A percentile compares a stretch with the other conserved stretches of the same genome.
Conservation (phyloP, 92 coral and sea anemone species). For the Zoanthus sansibaricus region DNA sequence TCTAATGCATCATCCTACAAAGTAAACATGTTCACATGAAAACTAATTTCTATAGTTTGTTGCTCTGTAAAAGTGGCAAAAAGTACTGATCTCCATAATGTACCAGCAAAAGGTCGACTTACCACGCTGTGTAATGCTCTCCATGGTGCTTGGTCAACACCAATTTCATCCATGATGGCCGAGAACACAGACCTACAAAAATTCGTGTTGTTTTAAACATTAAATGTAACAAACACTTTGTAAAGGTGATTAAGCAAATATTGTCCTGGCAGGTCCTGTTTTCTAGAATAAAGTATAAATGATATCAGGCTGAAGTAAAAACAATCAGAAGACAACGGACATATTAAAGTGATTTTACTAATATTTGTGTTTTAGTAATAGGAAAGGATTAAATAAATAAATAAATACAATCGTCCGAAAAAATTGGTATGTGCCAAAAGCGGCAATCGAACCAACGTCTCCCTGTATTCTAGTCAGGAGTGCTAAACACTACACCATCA, state of each 20-base stretch:
- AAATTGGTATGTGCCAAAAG: too few species aligned
- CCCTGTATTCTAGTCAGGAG: too few species aligned
- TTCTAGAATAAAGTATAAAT: too few species aligned
- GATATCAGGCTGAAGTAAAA: too few species aligned
- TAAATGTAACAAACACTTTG: not conserved
- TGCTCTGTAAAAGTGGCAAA: not conserved
- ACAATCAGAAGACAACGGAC: too few species aligned
- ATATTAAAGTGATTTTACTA: too few species aligned
- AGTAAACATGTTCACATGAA: not conserved
- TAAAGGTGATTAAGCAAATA: not conserved
- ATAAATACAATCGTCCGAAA: too few species aligned
- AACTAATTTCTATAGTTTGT: not conserved
- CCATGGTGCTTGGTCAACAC: slow-evolving; percentile 96
- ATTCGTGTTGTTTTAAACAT: not conserved
- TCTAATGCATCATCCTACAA: slow-evolving; percentile 94
- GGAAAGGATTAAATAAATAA: too few species aligned
- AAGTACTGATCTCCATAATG: not conserved
- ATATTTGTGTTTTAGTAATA: too few species aligned
- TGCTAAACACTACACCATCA: too few species aligned
- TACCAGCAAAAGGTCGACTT: not conserved
- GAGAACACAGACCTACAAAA: slow-evolving; percentile 88
- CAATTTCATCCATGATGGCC: slow-evolving; percentile 94
- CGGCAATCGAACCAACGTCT: too few species aligned
- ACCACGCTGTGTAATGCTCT: slow-evolving; percentile 93
- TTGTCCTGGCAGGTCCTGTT: too few species aligned